Base-by-base conservation (phyloP, 2,888 invertebrate species). In the Torymus texanus region DNA sequence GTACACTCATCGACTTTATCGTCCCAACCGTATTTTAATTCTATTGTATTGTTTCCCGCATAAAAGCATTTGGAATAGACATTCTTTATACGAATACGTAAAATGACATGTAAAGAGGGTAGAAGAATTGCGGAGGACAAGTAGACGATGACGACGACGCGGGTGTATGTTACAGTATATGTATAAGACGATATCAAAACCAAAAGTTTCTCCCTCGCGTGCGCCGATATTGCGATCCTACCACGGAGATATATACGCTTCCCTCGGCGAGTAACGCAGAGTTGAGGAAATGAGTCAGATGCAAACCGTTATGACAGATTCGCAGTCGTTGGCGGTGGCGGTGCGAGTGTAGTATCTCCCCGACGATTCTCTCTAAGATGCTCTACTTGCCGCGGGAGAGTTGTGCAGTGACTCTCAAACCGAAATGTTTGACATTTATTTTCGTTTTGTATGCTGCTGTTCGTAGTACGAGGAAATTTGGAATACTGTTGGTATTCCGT, bases 281-380 rank as follows among this genome's bases (percentile, higher is more conserved):
- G 41, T 41, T 56, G 50, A 53, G 76, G 56, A 76, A 76, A 70
- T 70, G 68, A 70, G 62, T 76, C 62, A 61, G 75, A 75, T 75
- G 75, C 67, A 68, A 75, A 75, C 67, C 51, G 75, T 68, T 76
- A 70, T 56, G 76, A 76, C 67, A 68, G 75, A 75, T 68, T 68
- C 68, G 41, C 50, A 67, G 58, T 75, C 56, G 70, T 68, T 14
- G 65, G 21, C 67, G 29, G 29, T 2, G 41, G 41, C 41, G 41
- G 41, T 8, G 67, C 53, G 18, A 67, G n/a, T 51, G 21, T 14
- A 62, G 59, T 56, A 63, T 73, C 73, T 65, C 55, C 41, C 41
- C 55, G 56, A 56, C 55, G 41, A 63, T 63, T 73, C 63, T 73
- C 16, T 56, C 14, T 24, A 61, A 61, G 70, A 70, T 62, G 73